Evolutionary conservation across 2,888 invertebrate species (phyloP), one percentile per base, ranked within the genome.

Genomic region (Clostera curtula): DNA sequence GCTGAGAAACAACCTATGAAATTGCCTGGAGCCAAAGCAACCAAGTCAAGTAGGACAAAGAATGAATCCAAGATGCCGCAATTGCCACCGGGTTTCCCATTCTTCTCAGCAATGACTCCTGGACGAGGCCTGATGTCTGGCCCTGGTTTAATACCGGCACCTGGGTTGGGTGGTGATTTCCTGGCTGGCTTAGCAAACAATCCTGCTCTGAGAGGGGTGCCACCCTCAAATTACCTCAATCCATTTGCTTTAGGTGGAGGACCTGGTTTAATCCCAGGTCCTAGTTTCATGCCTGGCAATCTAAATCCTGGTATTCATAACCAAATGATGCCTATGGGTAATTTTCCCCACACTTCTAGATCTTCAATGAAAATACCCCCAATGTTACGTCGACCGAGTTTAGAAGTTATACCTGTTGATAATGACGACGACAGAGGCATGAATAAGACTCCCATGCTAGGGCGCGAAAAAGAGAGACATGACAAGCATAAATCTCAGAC

Each of bases 201-300:
- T 55, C 84, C 82, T 18, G 82, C 80, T 10, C 48, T 85, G 18
- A 60, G 83, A 56, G 83, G 82, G 18, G 40, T 84, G 14, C 61
- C 65, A 19, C 45, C 68, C 8, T 65, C 80, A 18, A 79, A 72
- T 54, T 59, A 84, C 42, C 55, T 86, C 26, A 74, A 86, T 58
- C 76, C 87, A 18, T 85, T 85, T 73, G 74, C 87, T 46, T 49
- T 85, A 57, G 64, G 75, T 49, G 66, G 86, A 57, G 87, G 87
- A 1, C 88, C 89, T 7, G 89, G 90, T 15, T 71, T 90, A 22
- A 89, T 90, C 53, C 89, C 89, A 3, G 77, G 85, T 5, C 82
- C 86, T 17, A 70, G 72, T 46, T 80, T 76, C 46, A 50, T 82
- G 35, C 56, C 69, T 17, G 69, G 72, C 15, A 58, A 58, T 17